Percentiles rank a stretch among this genome's conserved stretches.
Conservation (phyloP, 2,113 vertebrate genomes). For the Ovis canadensis region DNA sequence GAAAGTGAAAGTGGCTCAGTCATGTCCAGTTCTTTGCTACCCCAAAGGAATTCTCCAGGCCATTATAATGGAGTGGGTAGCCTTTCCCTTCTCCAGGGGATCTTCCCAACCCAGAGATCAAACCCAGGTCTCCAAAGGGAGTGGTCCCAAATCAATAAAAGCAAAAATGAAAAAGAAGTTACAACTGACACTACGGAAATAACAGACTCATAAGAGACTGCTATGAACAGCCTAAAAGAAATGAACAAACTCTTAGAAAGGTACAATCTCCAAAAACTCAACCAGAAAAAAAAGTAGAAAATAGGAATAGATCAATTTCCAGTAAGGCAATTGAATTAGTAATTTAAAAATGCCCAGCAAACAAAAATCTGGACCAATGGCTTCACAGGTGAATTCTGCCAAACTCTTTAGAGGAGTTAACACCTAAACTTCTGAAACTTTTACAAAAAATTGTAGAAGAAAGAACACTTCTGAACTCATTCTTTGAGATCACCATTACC, state of each 20-base stretch:
- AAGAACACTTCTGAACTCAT: not conserved
- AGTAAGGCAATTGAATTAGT: not conserved
- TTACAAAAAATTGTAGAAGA: not conserved
- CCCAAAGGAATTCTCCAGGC: not conserved
- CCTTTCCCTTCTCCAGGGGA: not conserved
- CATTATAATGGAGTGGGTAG: not conserved
- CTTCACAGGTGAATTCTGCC: not conserved
- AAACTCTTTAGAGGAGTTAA: not conserved
- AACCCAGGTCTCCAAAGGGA: not conserved
- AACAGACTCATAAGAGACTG: not conserved
- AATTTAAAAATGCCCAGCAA: not conserved
- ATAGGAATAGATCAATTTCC: not conserved
- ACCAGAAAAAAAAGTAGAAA: not conserved
- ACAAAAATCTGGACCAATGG: not conserved
- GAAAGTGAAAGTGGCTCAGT: not conserved
- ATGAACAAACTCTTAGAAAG: not conserved
- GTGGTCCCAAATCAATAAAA: not conserved
- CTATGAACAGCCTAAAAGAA: not conserved
- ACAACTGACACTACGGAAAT: not conserved
- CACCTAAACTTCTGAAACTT: not conserved
- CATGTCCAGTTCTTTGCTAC: not conserved
- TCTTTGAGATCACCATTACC: not conserved
- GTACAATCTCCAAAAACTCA: not conserved
- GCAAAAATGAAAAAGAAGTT: not conserved
- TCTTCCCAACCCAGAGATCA: not conserved